Evolutionary conservation across 2,113 vertebrate species (phyloP).

Genomic region (Peromyscus californicus): DNA sequence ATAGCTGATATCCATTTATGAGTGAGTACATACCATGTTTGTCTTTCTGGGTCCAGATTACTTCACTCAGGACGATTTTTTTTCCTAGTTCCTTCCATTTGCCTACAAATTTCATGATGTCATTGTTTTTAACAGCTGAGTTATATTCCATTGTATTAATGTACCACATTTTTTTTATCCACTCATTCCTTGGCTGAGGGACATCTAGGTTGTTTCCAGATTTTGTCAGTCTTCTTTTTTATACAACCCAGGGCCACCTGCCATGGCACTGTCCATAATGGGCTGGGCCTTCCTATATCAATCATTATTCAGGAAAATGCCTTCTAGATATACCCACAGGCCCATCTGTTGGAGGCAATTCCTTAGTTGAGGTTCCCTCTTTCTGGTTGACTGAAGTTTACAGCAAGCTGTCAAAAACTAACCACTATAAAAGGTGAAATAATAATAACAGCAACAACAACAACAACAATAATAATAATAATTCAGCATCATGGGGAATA

Average conservation of each 20-base stretch:
- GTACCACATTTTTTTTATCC: not conserved
- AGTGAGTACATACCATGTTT: not conserved
- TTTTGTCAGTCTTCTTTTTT: not conserved
- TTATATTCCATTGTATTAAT: not conserved
- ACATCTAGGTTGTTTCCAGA: too few relatives aligned
- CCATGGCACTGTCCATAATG: not conserved
- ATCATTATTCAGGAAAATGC: not conserved
- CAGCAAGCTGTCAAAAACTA: not conserved
- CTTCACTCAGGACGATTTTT: not conserved
- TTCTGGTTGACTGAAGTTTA: not conserved
- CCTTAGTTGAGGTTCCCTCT: not conserved
- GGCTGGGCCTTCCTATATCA: not conserved
- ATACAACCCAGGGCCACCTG: too few relatives aligned
- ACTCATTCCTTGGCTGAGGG: not conserved
- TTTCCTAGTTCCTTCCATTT: not conserved
- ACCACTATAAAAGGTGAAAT: not conserved
- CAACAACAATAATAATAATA: too few relatives aligned
- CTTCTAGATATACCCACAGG: too few relatives aligned
- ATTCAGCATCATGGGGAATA: not conserved
- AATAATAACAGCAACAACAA: too few relatives aligned
- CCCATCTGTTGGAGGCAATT: not conserved
- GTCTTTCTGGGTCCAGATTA: not conserved
- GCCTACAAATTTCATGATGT: not conserved
- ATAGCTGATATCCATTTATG: not conserved
- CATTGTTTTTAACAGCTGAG: not conserved